phyloP scores from a whole-genome alignment of 1,140 invertebrate genomes.

The Apis mellifera region Amel_HAv3.1 CM009943.2:2185501-2186000 shows the following conservation, averaged over 20 bases:
- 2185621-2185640: conserved; percentile 8
- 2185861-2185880: conserved; percentile 11
- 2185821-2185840: not conserved
- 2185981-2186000: conserved; percentile 30
- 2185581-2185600: conserved; percentile 29
- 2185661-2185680: conserved; percentile 62
- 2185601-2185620: conserved; percentile 19
- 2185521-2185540: not conserved
- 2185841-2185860: conserved; percentile 4
- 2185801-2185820: conserved; percentile 1
- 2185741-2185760: conserved; percentile 56
- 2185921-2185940: conserved; percentile 27
- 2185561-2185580: conserved; percentile 38
- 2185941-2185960: conserved; percentile 18
- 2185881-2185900: conserved; percentile 18
- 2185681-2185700: conserved; percentile 58
- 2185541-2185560: conserved; percentile 22
- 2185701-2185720: conserved; percentile 57
- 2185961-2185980: conserved; percentile 23
- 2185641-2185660: conserved; percentile 43
- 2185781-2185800: conserved; percentile 27
- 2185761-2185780: conserved; percentile 19
- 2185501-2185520: not conserved
- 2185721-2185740: conserved; percentile 33
- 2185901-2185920: conserved; percentile 4